Evolutionary conservation across 2,113 vertebrate genomes (phyloP), one percentile per base, ranked within the genome.

Genomic region (Tichodroma muraria): DNA sequence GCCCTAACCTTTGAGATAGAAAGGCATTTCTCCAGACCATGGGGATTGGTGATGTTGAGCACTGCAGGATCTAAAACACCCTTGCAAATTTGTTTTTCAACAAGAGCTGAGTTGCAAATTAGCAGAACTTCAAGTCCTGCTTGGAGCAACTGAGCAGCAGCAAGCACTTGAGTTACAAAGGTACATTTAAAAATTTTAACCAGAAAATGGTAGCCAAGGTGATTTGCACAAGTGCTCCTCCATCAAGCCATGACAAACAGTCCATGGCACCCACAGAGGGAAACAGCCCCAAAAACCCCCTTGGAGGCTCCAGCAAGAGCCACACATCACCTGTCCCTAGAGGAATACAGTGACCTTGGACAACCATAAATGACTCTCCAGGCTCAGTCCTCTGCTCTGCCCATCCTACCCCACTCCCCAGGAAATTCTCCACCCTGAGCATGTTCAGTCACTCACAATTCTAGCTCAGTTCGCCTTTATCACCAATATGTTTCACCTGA

Each of bases 31-130:
- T 53, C 31, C 59, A 72, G 31, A 76, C 25, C 1, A 1, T 1
- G 1, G 28, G 31, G 4, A 64, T 8, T 5, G 2, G 35, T 35
- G 50, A n/a, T 0, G 0, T 13, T 37, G 35, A 44, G 22, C 33
- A 64, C 22, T 25, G 35, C 38, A 69, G 38, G 54, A 49, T 30
- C 28, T 50, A 85, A 88, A 60, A 3, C 30, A 9, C 61, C 54
- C 56, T 60, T 60, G 31, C 8, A 70, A 54, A 83, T 28, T n/a
- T 59, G 5, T 28, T 64, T 78, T 86, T 60, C 64, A 90, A 13
- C 44, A 69, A 64, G 28, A 38, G 50, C 22, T 35, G 56, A 63
- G 30, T n/a, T 61, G 40, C 37, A 65, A 47, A 66, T 71, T 47
- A 80, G 25, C 56, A 75, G 50, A 86, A 86, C 11, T 69, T 27